A percentile compares a stretch with the other conserved stretches of the same genome.
These are phyloP conservation scores for Etheostoma cragini DNA, from an alignment of 2,113 vertebrate species.

Conservation along the genomic window DNA sequence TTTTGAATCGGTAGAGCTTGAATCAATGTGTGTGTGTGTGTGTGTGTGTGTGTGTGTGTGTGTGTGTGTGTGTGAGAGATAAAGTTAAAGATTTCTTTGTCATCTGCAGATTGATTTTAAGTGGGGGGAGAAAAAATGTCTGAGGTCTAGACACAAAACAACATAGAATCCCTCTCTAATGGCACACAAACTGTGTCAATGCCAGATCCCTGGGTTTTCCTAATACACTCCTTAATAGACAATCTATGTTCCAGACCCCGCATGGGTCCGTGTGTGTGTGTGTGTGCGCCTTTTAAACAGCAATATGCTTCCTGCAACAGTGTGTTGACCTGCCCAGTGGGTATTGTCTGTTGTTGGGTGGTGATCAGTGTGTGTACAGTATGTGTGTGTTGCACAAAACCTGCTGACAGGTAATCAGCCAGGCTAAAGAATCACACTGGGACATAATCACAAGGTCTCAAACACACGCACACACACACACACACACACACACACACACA, in stretches of 20 bases:
- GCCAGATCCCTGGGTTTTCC: constrained; percentile 58
- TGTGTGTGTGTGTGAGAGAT: too few species aligned
- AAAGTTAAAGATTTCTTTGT: too few species aligned
- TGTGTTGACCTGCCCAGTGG: constrained; percentile 68
- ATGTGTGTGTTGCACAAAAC: constrained; percentile 65
- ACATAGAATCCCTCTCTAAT: constrained; percentile 63
- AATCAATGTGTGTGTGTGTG: too few species aligned
- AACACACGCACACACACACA: too few species aligned
- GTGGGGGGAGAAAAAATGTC: too few species aligned
- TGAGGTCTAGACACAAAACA: constrained; percentile 23
- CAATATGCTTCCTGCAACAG: constrained; percentile 65
- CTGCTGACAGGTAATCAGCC: constrained; percentile 85
- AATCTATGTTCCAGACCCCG: constrained; percentile 53
- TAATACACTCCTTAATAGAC: constrained; percentile 73
- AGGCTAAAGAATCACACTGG: constrained; percentile 72
- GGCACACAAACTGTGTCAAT: constrained; percentile 66
- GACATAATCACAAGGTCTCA: constrained; percentile 74
- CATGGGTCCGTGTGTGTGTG: constrained; percentile 45
- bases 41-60: too few species aligned
- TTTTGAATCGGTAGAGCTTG: too few species aligned
- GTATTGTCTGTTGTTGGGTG: constrained; percentile 59
- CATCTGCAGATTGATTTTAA: too few species aligned
- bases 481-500: too few species aligned
- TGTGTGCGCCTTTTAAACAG: constrained; percentile 54
- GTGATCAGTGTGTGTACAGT: constrained; percentile 43